These are phyloP conservation scores for Phragmatobia fuliginosa DNA, from an alignment of 2,888 invertebrate species.

Conservation along the genomic window DNA sequence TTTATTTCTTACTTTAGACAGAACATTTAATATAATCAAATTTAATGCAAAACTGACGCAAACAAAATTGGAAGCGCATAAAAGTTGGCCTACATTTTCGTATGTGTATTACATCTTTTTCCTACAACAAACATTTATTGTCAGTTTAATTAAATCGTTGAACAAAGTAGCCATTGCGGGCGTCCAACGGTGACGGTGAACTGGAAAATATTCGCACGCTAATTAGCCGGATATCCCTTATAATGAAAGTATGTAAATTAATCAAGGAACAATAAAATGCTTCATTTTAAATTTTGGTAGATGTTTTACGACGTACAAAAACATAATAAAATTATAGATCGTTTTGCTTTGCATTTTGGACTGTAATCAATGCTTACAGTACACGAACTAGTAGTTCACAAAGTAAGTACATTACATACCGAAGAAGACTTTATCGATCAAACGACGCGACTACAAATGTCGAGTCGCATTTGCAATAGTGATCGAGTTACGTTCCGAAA, in stretches of 20 bases:
- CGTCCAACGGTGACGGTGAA: slow-evolving; percentile 53
- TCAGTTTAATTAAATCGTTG: slow-evolving; percentile 50
- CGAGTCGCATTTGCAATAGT: slow-evolving; percentile 41
- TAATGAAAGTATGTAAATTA: slow-evolving; percentile 63
- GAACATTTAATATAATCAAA: slow-evolving; percentile 49
- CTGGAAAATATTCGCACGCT: slow-evolving; percentile 59
- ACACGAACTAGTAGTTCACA: slow-evolving; percentile 10
- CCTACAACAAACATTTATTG: slow-evolving; percentile 44
- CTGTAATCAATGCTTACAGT: background rate
- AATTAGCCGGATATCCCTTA: slow-evolving; percentile 69
- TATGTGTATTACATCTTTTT: slow-evolving; percentile 46
- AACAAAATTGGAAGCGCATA: background rate
- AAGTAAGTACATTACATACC: slow-evolving; percentile 18
- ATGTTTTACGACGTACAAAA: slow-evolving; percentile 32
- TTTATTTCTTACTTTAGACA: slow-evolving; percentile 36
- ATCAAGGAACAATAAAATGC: slow-evolving; percentile 50
- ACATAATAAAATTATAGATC: slow-evolving; percentile 37
- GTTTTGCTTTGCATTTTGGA: slow-evolving; percentile 23
- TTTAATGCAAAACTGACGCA: background rate
- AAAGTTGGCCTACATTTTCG: slow-evolving; percentile 45
- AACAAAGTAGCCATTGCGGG: slow-evolving; percentile 29
- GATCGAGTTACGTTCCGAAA: slow-evolving; percentile 45
- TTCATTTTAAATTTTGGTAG: slow-evolving; percentile 26
- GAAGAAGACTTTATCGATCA: slow-evolving; percentile 49
- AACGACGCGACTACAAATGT: slow-evolving; percentile 38